phyloP scores from a whole-genome alignment of 2,113 vertebrate species.

The Campylomormyrus numenius region DNA sequence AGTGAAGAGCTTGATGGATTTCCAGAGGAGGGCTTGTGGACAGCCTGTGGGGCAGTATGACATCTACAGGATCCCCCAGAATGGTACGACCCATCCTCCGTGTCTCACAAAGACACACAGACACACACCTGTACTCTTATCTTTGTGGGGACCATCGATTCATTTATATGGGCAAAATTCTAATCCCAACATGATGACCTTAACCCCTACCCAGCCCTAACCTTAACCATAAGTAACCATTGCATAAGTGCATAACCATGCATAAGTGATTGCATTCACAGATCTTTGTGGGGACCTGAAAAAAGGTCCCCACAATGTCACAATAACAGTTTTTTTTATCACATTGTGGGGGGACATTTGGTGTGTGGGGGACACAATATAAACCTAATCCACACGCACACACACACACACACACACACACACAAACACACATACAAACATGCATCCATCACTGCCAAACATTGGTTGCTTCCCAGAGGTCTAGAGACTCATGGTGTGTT shows the following conservation, averaged over 20 bases:
- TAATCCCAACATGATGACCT: no score
- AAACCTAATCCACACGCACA: background rate
- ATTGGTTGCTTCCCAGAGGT: background rate
- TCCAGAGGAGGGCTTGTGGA: slow-evolving; percentile 27
- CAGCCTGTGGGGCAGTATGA: slow-evolving; percentile 36
- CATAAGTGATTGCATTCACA: no score
- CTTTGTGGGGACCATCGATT: background rate
- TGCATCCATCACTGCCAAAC: background rate
- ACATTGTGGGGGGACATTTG: no score
- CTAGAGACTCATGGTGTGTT: no score
- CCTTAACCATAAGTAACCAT: background rate
- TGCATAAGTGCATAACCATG: no score
- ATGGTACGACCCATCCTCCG: slow-evolving; percentile 44
- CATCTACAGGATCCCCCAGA: slow-evolving; percentile 42
- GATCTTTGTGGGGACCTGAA: no score
- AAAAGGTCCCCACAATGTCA: no score
- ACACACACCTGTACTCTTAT: background rate
- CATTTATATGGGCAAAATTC: background rate
- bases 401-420: no score
- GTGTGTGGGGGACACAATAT: no score
- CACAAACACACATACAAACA: background rate
- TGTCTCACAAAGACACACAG: background rate
- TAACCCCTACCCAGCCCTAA: background rate
- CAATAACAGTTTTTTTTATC: no score
- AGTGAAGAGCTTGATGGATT: slow-evolving; percentile 53